Evolutionary conservation across 37 sponge, comb jelly and placozoan genomes (phyloP).

Genomic region (Agelas oroides): DNA sequence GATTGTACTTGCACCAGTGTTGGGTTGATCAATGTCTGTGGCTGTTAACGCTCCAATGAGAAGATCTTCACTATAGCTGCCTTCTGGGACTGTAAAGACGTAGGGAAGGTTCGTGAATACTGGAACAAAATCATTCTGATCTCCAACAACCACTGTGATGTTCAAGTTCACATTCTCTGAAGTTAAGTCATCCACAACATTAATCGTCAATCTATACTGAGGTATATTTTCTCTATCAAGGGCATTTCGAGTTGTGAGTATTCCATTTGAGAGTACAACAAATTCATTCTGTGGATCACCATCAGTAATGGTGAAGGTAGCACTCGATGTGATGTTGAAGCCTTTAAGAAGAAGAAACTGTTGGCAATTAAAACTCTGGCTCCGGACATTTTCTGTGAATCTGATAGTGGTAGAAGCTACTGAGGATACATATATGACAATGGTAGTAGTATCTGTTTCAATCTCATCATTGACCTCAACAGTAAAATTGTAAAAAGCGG

Average conservation of each 20-base stretch:
- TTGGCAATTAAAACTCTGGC: background rate
- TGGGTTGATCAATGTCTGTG: slow-evolving; percentile 46
- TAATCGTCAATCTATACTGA: slow-evolving; percentile 33
- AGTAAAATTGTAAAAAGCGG: slow-evolving; percentile 40
- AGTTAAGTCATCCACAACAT: slow-evolving; percentile 25
- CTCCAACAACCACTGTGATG: slow-evolving; percentile 35
- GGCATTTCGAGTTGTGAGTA: slow-evolving; percentile 3
- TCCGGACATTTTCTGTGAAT: slow-evolving; percentile 13
- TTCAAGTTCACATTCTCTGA: slow-evolving; percentile 21
- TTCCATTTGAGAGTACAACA: slow-evolving; percentile 10
- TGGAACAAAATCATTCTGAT: slow-evolving; percentile 73
- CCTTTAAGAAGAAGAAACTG: slow-evolving; percentile 17
- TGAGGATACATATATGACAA: slow-evolving; percentile 40
- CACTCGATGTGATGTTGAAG: slow-evolving; percentile 20
- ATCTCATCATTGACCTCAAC: slow-evolving; percentile 50
- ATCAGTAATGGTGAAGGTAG: slow-evolving; percentile 32
- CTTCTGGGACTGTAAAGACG: slow-evolving; percentile 50
- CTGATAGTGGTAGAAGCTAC: slow-evolving; percentile 14
- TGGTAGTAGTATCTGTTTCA: slow-evolving; percentile 11
- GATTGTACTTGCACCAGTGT: slow-evolving; percentile 15
- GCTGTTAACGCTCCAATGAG: slow-evolving; percentile 29
- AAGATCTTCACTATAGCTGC: background rate
- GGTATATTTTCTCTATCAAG: slow-evolving; percentile 53
- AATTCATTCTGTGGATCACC: slow-evolving; percentile 41
- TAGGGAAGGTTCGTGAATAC: slow-evolving; percentile 36